phyloP scores from a whole-genome alignment of 2,797 vertebrate species.

The Valencia hispanica region DNA sequence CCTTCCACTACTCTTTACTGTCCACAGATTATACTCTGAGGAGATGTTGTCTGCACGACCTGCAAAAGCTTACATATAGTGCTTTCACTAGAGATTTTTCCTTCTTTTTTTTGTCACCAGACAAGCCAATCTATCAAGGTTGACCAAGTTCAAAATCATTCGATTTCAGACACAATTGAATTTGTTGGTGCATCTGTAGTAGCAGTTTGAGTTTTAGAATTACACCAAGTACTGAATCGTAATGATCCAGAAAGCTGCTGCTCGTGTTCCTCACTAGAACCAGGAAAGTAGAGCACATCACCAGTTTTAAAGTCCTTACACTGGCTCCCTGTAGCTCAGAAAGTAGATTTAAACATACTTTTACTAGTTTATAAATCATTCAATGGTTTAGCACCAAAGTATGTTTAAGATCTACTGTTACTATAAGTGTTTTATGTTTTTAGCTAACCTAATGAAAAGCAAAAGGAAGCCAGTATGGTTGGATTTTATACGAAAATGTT shows the following conservation, averaged over 20 bases:
- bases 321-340: no score
- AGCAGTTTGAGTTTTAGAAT: neutral
- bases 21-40: neutral
- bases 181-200: neutral
- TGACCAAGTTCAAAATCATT: neutral
- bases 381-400: no score
- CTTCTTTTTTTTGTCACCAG: neutral
- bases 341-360: no score
- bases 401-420: no score
- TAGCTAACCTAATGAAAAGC: neutral
- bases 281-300: no score
- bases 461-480: neutral
- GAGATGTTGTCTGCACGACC: neutral
- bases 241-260: no score
- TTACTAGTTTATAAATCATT: no score
- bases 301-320: no score
- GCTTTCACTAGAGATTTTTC: no score
- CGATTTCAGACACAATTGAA: neutral
- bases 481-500: no score
- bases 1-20: neutral
- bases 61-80: neutral
- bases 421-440: no score
- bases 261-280: no score
- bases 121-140: neutral
- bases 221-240: neutral